Evolutionary conservation across 2,888 invertebrate species (phyloP).

Genomic region (Rhagonycha lutea): DNA sequence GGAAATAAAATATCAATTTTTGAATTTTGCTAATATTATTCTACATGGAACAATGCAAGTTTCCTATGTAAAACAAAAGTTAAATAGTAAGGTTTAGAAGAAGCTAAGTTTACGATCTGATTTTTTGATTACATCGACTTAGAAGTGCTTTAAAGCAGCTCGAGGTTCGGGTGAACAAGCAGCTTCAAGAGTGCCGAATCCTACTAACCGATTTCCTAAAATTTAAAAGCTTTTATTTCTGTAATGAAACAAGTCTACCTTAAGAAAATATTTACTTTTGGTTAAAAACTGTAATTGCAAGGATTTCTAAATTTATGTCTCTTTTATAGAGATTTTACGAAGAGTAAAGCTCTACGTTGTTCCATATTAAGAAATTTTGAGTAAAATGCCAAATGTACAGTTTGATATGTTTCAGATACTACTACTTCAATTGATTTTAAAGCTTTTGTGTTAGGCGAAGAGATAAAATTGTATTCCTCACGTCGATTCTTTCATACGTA

Average conservation of each 20-base stretch:
- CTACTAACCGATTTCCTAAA: background rate
- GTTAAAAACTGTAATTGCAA: background rate
- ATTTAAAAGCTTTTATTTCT: background rate
- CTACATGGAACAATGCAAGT: background rate
- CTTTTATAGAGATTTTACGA: background rate
- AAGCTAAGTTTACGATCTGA: background rate
- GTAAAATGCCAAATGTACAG: conserved; percentile 4
- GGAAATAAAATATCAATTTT: too few species aligned
- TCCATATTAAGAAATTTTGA: background rate
- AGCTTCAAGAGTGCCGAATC: background rate
- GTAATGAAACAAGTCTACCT: background rate
- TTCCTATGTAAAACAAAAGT: background rate
- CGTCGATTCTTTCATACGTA: conserved; percentile 29
- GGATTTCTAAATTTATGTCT: background rate
- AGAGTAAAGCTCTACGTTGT: background rate
- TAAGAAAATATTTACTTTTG: background rate
- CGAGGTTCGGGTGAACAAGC: background rate
- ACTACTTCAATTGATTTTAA: conserved; percentile 26
- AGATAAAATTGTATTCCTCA: conserved; percentile 24
- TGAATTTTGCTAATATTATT: too few species aligned
- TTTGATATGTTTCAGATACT: conserved; percentile 15
- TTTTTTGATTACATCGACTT: background rate
- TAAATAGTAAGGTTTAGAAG: background rate
- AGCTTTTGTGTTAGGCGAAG: conserved; percentile 17
- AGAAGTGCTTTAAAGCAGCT: background rate